Evolutionary conservation across 2,113 vertebrate genomes (phyloP).

Genomic region (Ageneiosus marmoratus): DNA sequence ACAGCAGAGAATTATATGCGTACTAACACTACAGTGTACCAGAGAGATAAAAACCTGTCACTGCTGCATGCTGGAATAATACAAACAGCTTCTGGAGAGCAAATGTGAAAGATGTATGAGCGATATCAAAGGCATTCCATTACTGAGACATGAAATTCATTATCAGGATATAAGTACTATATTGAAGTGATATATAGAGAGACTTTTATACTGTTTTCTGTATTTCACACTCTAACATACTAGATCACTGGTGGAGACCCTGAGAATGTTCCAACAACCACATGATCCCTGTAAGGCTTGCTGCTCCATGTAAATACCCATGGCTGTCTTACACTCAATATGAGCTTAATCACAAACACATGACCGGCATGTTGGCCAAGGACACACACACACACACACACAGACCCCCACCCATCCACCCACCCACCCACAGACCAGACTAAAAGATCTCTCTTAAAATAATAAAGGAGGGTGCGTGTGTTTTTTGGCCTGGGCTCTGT

Average conservation of each 20-base stretch:
- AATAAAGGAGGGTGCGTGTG: constrained; percentile 15
- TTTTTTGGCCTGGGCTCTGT: constrained; percentile 30
- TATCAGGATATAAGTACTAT: not conserved
- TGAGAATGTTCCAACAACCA: constrained; percentile 10
- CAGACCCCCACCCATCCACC: not conserved
- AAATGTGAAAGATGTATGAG: not conserved
- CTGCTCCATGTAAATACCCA: constrained; percentile 23
- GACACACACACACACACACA: constrained; percentile 9
- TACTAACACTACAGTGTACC: not conserved
- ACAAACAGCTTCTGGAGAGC: not conserved
- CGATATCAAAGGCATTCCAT: not conserved
- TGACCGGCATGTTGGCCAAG: constrained; percentile 18
- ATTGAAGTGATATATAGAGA: too few relatives aligned
- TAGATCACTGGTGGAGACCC: constrained; percentile 21
- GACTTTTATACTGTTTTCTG: not conserved
- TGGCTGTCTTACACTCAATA: constrained; percentile 26
- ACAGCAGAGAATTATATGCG: not conserved
- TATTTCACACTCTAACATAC: not conserved
- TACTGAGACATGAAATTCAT: not conserved
- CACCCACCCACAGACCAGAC: constrained; percentile 7
- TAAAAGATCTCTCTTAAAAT: constrained; percentile 18
- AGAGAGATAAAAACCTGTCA: not conserved
- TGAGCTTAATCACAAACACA: constrained; percentile 42
- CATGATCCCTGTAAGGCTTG: constrained; percentile 31
- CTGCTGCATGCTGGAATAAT: not conserved